phyloP scores from a whole-genome alignment of 2,113 vertebrate species.

The Steatornis caripensis region DNA sequence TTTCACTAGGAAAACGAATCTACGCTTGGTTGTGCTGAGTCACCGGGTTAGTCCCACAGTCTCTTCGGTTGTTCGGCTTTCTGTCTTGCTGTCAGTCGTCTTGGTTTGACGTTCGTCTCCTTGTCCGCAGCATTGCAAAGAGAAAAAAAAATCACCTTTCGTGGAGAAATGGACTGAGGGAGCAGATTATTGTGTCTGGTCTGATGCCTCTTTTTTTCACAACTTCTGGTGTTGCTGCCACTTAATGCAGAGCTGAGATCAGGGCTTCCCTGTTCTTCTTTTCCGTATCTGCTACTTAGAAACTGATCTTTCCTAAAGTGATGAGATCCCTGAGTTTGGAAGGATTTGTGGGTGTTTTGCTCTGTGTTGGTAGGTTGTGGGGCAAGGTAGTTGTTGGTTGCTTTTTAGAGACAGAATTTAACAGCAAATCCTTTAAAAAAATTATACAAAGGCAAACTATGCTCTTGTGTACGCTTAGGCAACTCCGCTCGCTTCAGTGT shows the following conservation, averaged over 20 bases:
- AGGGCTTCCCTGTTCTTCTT: neutral
- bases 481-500: neutral
- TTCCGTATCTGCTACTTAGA: neutral
- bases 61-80: neutral
- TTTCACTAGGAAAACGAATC: neutral
- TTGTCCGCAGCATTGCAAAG: neutral
- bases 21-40: neutral
- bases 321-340: neutral
- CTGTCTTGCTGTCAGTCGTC: neutral
- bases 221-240: neutral
- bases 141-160: neutral
- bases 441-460: neutral
- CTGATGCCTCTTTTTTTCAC: neutral
- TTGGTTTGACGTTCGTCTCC: neutral
- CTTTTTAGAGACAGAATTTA: neutral
- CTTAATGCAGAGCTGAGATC: neutral
- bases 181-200: neutral
- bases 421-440: slow-evolving; percentile 22
- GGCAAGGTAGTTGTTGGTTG: neutral
- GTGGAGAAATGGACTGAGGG: neutral
- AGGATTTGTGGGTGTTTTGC: neutral
- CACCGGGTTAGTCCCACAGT: neutral
- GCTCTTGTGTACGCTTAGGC: neutral
- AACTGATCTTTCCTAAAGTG: neutral
- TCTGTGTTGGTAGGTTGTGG: neutral